Conservation (phyloP, 2,797 vertebrate genomes). For the Alca torda region DNA sequence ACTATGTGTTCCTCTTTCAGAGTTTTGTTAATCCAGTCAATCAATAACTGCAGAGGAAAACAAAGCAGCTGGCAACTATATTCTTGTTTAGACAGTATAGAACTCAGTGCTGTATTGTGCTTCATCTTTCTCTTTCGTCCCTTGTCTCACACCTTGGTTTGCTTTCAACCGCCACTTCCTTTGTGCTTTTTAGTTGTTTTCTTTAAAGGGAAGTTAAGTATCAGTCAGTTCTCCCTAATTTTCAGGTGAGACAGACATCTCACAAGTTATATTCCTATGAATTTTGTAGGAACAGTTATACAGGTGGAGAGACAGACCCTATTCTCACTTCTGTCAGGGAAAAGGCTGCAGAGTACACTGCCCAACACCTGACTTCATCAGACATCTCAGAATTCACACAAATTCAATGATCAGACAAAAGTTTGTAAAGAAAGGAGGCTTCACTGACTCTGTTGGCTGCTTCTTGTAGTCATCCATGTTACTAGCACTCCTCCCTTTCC, state of each 20-base stretch:
- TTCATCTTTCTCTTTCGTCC: not conserved
- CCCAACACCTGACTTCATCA: not conserved
- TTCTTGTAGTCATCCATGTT: not conserved
- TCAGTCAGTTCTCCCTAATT: not conserved
- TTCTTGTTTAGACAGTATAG: not conserved
- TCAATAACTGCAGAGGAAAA: conserved; percentile 76
- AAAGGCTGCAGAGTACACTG: not conserved
- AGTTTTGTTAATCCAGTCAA: conserved; percentile 88
- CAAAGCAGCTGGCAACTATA: not conserved
- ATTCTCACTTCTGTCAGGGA: not conserved
- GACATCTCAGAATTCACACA: not conserved
- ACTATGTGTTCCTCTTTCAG: conserved; percentile 89
- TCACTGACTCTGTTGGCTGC: not conserved
- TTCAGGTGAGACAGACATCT: not conserved
- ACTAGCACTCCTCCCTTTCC: not conserved
- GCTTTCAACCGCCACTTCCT: not conserved
- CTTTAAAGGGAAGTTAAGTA: not conserved
- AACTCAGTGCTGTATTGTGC: rapidly evolving
- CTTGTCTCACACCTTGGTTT: not conserved
- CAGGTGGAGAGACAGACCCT: not conserved
- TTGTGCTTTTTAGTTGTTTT: not conserved
- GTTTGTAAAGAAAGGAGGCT: not conserved
- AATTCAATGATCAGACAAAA: not conserved
- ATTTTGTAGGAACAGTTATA: not conserved
- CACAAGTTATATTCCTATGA: not conserved